phyloP scores from a whole-genome alignment of 1,140 invertebrate species.

The Brachionus sp. region DNA sequence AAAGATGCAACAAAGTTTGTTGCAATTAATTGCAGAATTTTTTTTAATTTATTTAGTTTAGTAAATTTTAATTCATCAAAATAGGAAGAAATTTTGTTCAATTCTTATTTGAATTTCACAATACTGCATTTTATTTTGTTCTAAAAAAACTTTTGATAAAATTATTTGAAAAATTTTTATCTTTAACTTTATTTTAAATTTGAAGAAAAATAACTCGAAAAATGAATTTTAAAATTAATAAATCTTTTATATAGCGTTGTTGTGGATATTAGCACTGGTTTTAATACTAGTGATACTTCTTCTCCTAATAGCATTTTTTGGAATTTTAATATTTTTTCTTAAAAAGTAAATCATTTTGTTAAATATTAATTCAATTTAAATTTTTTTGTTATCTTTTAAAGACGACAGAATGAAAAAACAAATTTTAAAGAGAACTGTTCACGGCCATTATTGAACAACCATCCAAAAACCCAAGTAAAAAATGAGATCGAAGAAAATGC shows the following conservation, averaged over 20 bases:
- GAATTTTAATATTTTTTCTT: conserved; percentile 1
- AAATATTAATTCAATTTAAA: not conserved
- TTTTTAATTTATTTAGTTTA: no score
- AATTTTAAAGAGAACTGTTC: not conserved
- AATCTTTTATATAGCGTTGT: not conserved
- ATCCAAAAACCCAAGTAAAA: not conserved
- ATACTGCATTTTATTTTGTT: no score
- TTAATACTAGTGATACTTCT: not conserved
- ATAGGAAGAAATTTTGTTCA: no score
- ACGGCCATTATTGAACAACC: not conserved
- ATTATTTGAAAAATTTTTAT: no score
- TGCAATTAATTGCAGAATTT: no score
- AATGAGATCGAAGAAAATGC: not conserved
- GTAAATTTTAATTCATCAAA: no score
- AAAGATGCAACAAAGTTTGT: no score
- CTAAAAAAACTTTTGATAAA: no score
- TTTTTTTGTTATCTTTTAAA: not conserved
- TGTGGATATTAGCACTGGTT: not conserved
- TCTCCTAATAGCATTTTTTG: not conserved
- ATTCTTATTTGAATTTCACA: no score
- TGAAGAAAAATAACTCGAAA: not conserved
- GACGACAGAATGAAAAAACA: not conserved
- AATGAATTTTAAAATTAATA: not conserved
- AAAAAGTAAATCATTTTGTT: not conserved
- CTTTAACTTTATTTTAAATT: no score